phyloP scores from a whole-genome alignment of 2,797 vertebrate genomes.

The Bradypodion ventrale region DNA sequence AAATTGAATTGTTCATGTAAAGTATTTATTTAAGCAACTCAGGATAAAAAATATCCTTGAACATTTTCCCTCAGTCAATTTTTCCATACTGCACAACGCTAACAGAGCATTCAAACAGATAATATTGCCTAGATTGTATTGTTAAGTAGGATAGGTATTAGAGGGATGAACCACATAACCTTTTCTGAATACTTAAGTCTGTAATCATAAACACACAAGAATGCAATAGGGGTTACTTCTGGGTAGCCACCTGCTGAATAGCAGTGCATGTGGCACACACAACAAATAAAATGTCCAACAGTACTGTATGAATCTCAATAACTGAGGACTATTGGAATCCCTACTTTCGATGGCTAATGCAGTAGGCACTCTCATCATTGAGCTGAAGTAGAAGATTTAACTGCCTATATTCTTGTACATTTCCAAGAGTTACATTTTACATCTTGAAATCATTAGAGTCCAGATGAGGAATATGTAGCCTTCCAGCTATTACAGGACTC shows the following conservation, averaged over 20 bases:
- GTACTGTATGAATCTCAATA: neutral
- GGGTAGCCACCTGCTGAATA: neutral
- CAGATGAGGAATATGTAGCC: neutral
- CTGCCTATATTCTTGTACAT: constrained; percentile 46
- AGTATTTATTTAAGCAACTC: neutral
- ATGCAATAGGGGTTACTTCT: neutral
- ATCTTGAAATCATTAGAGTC: constrained; percentile 35
- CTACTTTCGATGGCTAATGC: neutral
- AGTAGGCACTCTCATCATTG: neutral
- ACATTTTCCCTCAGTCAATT: neutral
- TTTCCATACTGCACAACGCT: neutral
- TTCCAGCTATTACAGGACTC: neutral
- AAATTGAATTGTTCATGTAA: neutral
- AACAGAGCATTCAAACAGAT: neutral
- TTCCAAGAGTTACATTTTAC: constrained; percentile 34
- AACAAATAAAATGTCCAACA: neutral
- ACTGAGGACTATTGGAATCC: neutral
- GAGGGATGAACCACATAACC: neutral
- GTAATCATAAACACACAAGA: neutral
- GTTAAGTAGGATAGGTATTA: neutral
- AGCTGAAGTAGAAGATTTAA: constrained; percentile 9
- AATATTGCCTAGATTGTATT: too few species aligned
- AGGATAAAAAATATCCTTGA: neutral
- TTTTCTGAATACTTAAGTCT: neutral
- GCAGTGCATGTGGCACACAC: neutral